Conservation (phyloP, 1,140 invertebrate genomes). For the Neodiprion fabricii region DNA sequence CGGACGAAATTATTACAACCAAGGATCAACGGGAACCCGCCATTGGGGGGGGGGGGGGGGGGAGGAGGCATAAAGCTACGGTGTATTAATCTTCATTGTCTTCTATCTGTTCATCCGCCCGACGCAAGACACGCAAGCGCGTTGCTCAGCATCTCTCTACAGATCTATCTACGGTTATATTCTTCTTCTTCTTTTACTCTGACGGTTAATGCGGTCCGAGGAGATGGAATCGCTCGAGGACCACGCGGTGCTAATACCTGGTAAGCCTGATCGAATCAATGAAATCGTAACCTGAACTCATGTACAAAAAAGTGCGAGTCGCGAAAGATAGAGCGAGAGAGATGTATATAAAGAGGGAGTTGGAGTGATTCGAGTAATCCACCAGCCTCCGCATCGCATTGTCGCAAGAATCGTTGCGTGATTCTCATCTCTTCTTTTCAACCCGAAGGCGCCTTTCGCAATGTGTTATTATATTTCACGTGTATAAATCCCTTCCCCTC, state of each 20-base stretch:
- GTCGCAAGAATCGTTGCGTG: no score
- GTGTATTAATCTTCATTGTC: slow-evolving; percentile 53
- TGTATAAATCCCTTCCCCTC: background rate
- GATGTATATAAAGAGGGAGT: no score
- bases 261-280: slow-evolving; percentile 3
- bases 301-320: no score
- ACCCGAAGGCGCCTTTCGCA: no score
- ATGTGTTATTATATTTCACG: background rate
- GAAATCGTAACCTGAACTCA: background rate
- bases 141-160: slow-evolving; percentile 1
- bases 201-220: slow-evolving; percentile 18
- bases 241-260: slow-evolving; percentile 37
- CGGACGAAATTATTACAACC: background rate
- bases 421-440: no score
- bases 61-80: slow-evolving; percentile 9
- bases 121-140: slow-evolving; percentile 29
- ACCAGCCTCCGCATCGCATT: no score
- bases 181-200: slow-evolving; percentile 19
- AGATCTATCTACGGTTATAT: slow-evolving; percentile 10
- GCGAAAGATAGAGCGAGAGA: no score
- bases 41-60: background rate
- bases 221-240: slow-evolving; percentile 3
- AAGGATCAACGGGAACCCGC: slow-evolving; percentile 1
- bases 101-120: slow-evolving; percentile 51
- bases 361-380: no score